These are phyloP conservation scores for Oreochromis mossambicus DNA, from an alignment of 2,797 vertebrate genomes.

Conservation along the genomic window DNA sequence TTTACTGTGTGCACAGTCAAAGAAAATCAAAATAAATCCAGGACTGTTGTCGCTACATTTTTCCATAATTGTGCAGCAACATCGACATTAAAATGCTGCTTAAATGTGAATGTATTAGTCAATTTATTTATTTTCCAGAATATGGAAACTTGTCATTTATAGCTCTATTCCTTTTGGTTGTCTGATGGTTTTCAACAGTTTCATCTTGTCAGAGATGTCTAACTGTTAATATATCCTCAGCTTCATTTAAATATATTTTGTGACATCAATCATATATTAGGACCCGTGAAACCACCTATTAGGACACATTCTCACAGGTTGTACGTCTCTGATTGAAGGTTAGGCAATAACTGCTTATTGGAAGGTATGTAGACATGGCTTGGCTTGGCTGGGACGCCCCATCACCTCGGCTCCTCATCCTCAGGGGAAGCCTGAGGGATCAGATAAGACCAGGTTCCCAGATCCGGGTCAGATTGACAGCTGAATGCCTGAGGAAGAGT, in stretches of 20 bases:
- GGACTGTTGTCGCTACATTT: background rate
- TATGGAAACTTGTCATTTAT: background rate
- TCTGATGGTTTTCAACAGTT: background rate
- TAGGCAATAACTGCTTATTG: conserved; percentile 7
- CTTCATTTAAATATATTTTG: background rate
- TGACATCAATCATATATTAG: background rate
- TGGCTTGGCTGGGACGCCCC: conserved; percentile 64
- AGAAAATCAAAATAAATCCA: background rate
- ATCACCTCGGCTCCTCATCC: conserved; percentile 23
- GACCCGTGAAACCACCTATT: background rate
- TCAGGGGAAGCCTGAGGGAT: conserved; percentile 72
- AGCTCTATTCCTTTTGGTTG: background rate
- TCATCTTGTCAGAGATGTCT: background rate
- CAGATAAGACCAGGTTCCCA: conserved; percentile 78
- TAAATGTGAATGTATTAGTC: background rate
- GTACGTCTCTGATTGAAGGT: conserved; percentile 16
- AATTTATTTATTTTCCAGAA: background rate
- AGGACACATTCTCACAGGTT: conserved; percentile 1
- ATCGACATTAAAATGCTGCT: background rate
- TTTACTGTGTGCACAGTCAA: background rate
- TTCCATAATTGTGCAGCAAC: background rate
- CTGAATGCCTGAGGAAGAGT: conserved; percentile 73
- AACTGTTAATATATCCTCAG: background rate
- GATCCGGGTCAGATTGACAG: conserved; percentile 75
- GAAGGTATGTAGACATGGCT: conserved; percentile 45